These are phyloP conservation scores for Drosophila saltans DNA, from an alignment of 1,140 invertebrate genomes.

Conservation along the genomic window DNA sequence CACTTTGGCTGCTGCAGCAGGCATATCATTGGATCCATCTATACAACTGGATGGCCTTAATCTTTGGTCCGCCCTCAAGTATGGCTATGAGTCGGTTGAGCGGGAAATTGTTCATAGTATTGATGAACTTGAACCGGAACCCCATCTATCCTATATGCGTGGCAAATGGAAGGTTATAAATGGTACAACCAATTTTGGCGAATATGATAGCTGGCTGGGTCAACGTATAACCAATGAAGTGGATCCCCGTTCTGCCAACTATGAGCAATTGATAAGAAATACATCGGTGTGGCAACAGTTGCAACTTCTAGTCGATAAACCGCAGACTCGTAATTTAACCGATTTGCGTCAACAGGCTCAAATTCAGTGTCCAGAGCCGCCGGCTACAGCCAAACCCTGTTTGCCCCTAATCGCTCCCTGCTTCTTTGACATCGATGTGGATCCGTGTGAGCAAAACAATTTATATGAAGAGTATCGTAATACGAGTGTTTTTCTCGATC, in stretches of 20 bases:
- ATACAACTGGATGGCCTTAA: conserved; percentile 88
- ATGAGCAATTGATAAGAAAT: conserved; percentile 83
- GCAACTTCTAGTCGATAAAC: conserved; percentile 52
- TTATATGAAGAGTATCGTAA: conserved; percentile 83
- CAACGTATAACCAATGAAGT: conserved; percentile 25
- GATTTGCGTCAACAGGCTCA: conserved; percentile 83
- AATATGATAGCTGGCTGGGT: conserved; percentile 84
- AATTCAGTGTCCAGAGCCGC: conserved; percentile 70
- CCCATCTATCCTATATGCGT: conserved; percentile 86
- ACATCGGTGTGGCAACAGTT: conserved; percentile 79
- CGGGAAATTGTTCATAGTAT: conserved; percentile 89
- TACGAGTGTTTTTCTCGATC: conserved; percentile 37
- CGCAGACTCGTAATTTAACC: conserved; percentile 39
- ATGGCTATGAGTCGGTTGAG: conserved; percentile 82
- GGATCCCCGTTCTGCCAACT: conserved; percentile 74
- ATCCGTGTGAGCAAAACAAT: conserved; percentile 91
- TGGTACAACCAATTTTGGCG: conserved; percentile 84
- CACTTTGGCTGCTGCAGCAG: conserved; percentile 88
- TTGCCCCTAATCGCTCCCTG: conserved; percentile 85
- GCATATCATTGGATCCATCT: conserved; percentile 74
- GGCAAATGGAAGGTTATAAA: conserved; percentile 90
- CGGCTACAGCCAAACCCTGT: conserved; percentile 20
- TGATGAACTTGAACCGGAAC: conserved; percentile 87
- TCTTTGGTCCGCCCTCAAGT: conserved; percentile 87
- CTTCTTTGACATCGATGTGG: conserved; percentile 89